A percentile compares a stretch with the other conserved stretches of the same genome.
phyloP scores from a whole-genome alignment of 2,888 invertebrate genomes.

The Leptarthrus brevirostris region DNA sequence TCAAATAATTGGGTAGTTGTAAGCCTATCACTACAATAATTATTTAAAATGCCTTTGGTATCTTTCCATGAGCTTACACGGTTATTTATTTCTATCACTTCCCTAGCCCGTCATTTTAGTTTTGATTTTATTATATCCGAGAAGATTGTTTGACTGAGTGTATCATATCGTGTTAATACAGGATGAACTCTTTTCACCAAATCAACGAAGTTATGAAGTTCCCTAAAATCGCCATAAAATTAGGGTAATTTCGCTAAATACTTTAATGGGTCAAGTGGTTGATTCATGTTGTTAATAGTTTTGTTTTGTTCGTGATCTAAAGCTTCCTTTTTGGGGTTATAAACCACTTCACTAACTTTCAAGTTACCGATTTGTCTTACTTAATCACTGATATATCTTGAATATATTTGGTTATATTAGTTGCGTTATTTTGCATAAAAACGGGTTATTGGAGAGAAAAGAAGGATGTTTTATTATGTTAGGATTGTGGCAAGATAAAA shows the following conservation, averaged over 20 bases:
- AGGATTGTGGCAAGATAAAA: no score
- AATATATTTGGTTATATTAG: no score
- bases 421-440: no score
- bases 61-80: conserved; percentile 14
- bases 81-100: conserved; percentile 37
- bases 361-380: neutral
- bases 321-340: no score
- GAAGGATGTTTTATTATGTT: no score
- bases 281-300: no score
- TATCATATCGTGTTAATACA: neutral
- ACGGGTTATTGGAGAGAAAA: no score
- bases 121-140: conserved; percentile 39
- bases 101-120: conserved; percentile 33
- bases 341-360: no score
- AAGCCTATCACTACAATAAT: conserved; percentile 45
- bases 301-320: no score
- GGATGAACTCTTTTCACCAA: no score
- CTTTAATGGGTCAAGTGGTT: neutral
- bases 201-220: neutral
- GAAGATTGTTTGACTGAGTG: neutral
- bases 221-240: neutral
- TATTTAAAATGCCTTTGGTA: neutral
- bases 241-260: neutral
- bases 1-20: conserved; percentile 44
- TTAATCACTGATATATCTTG: neutral